Evolutionary conservation across 2,888 invertebrate species (phyloP).

Genomic region (Zygaena filipendulae): DNA sequence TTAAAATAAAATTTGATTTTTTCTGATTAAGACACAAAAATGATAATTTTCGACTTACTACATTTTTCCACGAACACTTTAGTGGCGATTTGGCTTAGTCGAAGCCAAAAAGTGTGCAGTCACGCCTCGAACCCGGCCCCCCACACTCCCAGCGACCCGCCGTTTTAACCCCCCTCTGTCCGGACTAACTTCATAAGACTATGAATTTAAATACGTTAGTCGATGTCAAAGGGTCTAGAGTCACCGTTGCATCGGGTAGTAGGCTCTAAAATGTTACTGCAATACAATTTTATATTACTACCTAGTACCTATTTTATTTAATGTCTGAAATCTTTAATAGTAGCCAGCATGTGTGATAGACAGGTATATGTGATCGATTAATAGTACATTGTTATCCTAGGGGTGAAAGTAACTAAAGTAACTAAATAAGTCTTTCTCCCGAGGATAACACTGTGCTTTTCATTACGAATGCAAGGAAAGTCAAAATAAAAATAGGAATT

Average conservation of each 20-base stretch:
- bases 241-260: conserved; percentile 42
- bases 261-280: conserved; percentile 29
- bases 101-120: conserved; percentile 69
- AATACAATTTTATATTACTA: background rate
- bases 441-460: too few relatives aligned
- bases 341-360: too few relatives aligned
- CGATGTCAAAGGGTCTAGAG: conserved; percentile 61
- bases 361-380: too few relatives aligned
- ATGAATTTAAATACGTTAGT: conserved; percentile 68
- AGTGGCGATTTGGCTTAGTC: conserved; percentile 62
- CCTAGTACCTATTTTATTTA: background rate
- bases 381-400: too few relatives aligned
- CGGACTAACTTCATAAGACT: conserved; percentile 66
- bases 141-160: conserved; percentile 15
- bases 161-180: conserved; percentile 21
- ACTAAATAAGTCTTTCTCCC: too few relatives aligned
- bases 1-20: background rate
- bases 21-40: conserved; percentile 1
- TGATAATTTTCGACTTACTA: conserved; percentile 10
- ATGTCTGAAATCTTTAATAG: too few relatives aligned
- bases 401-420: too few relatives aligned
- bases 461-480: too few relatives aligned
- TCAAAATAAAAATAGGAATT: too few relatives aligned
- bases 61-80: conserved; percentile 16
- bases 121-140: conserved; percentile 42